Evolutionary conservation across 2,888 invertebrate genomes (phyloP), one percentile per base, ranked within the genome.

Genomic region (Diabrotica balteata): DNA sequence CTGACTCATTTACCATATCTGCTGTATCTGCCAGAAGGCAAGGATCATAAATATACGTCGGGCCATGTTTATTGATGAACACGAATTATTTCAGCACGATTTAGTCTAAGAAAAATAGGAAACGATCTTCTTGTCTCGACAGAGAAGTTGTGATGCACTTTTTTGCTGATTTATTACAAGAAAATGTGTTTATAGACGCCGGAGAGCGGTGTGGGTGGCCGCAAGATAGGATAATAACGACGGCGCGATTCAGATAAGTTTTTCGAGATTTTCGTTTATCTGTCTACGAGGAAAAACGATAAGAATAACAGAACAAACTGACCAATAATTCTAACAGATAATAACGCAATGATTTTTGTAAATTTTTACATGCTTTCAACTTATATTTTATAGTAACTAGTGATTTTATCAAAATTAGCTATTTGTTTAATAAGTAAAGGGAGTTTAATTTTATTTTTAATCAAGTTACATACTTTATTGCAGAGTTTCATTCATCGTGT

Each of bases 61-160:
- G 69, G 70, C 55, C 67, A 72, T 70, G 69, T 71, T 72, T 71
- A 71, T 72, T 72, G 72, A 72, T 71, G 72, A 65, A 67, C 63
- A 45, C 67, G 65, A 57, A 69, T 72, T 72, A 72, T 68, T 71
- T 66, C 63, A 47, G 66, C 71, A 66, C 66, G 67, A 71, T 72
- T 72, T 71, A 69, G 61, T 69, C 51, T 51, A 68, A 50, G 68
- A 71, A 72, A 72, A 72, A 71, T 72, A 68, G 64, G 66, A 67
- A 68, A 59, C 54, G 68, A 64, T 66, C 9, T 43, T 42, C 54
- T 54, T 43, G 54, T 52, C 22, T 52, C 52, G 50, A 44, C 49
- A 58, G 11, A 58, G 57, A 63, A 68, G 59, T 61, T 57, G 45
- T 69, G 54, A 61, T 62, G 61, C 50, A 42, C 53, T 58, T 64